These are phyloP conservation scores for Scopus umbretta DNA, from an alignment of 2,113 vertebrate species.

Conservation along the genomic window DNA sequence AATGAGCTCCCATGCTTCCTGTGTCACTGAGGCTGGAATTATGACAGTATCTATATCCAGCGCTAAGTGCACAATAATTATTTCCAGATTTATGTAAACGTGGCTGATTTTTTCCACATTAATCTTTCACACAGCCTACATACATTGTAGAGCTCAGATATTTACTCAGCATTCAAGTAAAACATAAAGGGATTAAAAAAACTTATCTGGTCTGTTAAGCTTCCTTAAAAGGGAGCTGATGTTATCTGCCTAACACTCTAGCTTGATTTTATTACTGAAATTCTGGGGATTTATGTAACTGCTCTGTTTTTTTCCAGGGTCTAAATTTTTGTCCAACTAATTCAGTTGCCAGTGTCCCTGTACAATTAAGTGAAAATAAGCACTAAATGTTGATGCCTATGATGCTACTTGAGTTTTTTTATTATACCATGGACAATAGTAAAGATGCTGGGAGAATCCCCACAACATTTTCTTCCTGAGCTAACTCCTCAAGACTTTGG, in stretches of 20 bases:
- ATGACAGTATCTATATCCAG: neutral
- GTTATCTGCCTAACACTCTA: neutral
- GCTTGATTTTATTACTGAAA: slow-evolving; percentile 1
- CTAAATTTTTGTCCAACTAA: neutral
- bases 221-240: neutral
- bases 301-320: neutral
- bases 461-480: neutral
- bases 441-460: neutral
- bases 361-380: neutral
- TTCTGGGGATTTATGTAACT: neutral
- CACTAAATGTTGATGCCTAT: neutral
- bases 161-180: neutral
- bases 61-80: neutral
- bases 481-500: neutral
- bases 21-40: neutral
- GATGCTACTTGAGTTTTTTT: neutral
- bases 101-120: neutral
- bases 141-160: neutral
- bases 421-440: neutral
- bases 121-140: neutral
- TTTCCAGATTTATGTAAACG: neutral
- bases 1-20: neutral
- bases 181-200: neutral
- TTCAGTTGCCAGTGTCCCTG: neutral
- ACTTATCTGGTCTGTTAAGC: neutral